Evolutionary conservation across 2,888 invertebrate genomes (phyloP).

Genomic region (Bedellia somnulentella): DNA sequence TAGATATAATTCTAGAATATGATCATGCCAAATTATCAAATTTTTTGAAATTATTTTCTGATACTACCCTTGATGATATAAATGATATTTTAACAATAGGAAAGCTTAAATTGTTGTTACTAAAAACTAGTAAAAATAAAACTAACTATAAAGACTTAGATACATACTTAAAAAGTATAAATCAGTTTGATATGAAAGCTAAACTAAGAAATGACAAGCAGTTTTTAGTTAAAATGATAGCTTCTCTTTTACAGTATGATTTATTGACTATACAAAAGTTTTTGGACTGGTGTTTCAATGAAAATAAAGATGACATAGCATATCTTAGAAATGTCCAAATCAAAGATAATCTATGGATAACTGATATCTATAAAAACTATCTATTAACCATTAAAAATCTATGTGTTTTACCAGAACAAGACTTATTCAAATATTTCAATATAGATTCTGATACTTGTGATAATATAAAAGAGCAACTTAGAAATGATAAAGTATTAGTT

Average conservation of each 20-base stretch:
- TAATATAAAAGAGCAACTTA: not conserved
- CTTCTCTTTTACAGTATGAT: not conserved
- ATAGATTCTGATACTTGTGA: not conserved
- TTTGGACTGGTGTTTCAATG: not conserved
- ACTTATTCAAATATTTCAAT: not conserved
- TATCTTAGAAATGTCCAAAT: not conserved
- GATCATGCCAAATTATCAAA: not conserved
- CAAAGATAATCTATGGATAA: not conserved
- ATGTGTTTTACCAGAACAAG: not conserved
- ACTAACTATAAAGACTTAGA: too few relatives aligned
- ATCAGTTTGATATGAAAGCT: not conserved
- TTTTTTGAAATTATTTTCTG: too few relatives aligned
- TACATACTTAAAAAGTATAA: too few relatives aligned
- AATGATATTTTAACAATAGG: too few relatives aligned
- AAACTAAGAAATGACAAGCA: not conserved
- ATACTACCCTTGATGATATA: too few relatives aligned
- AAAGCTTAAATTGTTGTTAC: too few relatives aligned
- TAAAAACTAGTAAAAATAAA: too few relatives aligned
- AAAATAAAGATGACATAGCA: not conserved
- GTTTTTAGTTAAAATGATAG: not conserved
- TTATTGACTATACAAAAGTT: not conserved
- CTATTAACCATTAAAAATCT: not conserved
- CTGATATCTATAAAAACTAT: not conserved
- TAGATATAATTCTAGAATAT: not conserved
- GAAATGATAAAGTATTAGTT: not conserved